Evolutionary conservation across 92 coral and sea anemone species (phyloP), one percentile per base, ranked within the genome.

Genomic region (Plumapathes pennacea): DNA sequence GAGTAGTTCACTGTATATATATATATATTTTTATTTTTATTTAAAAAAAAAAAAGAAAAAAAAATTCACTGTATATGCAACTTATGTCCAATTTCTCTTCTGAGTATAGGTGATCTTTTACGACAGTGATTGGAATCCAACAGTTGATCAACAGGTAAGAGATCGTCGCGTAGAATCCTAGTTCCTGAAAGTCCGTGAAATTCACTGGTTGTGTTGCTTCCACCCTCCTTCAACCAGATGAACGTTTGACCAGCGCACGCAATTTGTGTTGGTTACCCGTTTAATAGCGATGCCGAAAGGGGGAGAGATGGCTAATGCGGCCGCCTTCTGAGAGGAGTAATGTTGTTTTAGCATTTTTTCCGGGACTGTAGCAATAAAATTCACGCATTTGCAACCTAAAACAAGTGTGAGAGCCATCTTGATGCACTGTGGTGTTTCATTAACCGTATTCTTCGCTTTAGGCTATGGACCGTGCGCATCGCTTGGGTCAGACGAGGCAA

Each of bases 391-490:
- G 26, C 13, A 15, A 15, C 2, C 25, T 1, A 20, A 20, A 9
- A 8, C 25, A 17, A 0, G 20, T 17, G 13, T 17, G 25, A 2
- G 0, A 44, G 1, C 25, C 50, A 14, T 8, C 3, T n/a, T 46
- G 52, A 13, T 46, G 10, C 23, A 23, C 13, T 50, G 17, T 6
- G 13, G 2, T 33, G 13, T 3, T 32, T 18, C 4, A 21, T 13
- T 0, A 5, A 7, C 29, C 5, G 1, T 2, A 30, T 10, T 60
- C 28, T 34, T 6, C 17, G 19, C n/a, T 50, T 24, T 58, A 87
- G 85, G 98, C 98, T 15, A 92, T 92, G 98, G 98, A 92, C 64
- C 96, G 98, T 5, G 98, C 98, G 2, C 98, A 92, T 65, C 96
- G 98, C 22, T 55, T 92, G 64, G 98, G 98, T 7, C 98, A 92